Conservation (phyloP, 2,797 vertebrate species). For the Rhynchonycteris naso region DNA sequence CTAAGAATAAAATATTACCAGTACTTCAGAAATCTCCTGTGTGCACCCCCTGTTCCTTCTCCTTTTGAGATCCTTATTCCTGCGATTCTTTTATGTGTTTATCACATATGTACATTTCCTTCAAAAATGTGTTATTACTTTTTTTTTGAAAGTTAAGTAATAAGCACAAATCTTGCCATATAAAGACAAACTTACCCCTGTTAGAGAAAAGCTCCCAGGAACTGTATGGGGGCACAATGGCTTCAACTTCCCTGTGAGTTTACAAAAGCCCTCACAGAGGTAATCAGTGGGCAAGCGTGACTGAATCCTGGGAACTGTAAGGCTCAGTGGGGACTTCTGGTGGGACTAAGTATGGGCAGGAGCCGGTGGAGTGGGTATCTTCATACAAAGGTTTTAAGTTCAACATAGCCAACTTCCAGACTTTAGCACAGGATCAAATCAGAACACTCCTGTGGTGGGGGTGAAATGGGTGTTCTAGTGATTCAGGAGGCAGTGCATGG, state of each 20-base stretch:
- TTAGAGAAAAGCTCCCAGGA: not conserved
- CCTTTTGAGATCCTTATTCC: not conserved
- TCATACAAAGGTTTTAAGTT: not conserved
- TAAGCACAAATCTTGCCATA: not conserved
- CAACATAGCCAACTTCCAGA: not conserved
- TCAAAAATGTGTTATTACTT: not conserved
- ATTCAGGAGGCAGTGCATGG: not conserved
- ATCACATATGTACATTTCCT: not conserved
- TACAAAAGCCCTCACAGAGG: not conserved
- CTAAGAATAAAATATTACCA: not conserved
- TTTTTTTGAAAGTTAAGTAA: not conserved
- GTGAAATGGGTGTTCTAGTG: not conserved
- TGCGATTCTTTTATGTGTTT: not conserved
- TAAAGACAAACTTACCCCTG: not conserved
- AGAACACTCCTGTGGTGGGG: not conserved
- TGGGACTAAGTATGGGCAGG: not conserved
- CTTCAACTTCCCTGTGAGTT: not conserved
- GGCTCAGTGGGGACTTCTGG: accelerated
- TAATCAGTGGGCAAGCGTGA: too few relatives aligned
- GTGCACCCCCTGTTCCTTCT: not conserved
- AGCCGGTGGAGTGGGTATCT: not conserved
- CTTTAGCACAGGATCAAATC: not conserved
- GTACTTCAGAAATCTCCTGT: not conserved
- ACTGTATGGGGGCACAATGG: not conserved
- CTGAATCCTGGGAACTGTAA: not conserved